Conservation (phyloP, 2,797 vertebrate genomes). For the Leucoraja ocellata region DNA sequence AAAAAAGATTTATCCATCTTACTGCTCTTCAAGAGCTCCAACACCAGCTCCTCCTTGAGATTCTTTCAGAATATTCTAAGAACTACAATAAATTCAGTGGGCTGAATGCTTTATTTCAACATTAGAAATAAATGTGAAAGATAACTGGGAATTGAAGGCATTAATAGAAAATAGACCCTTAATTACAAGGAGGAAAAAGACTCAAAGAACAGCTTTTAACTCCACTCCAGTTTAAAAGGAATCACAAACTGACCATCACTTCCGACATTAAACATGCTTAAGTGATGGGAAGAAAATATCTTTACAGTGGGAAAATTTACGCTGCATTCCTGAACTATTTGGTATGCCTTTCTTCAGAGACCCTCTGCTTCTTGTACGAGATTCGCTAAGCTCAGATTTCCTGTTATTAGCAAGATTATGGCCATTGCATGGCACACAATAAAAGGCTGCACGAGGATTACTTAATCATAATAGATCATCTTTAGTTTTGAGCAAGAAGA, state of each 20-base stretch:
- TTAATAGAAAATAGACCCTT: background rate
- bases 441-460: background rate
- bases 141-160: too few relatives aligned
- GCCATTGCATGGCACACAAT: background rate
- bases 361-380: background rate
- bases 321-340: background rate
- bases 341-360: background rate
- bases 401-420: background rate
- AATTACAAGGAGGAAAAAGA: background rate
- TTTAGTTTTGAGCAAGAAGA: background rate
- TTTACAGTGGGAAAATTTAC: background rate
- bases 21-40: too few relatives aligned
- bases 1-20: too few relatives aligned
- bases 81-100: too few relatives aligned
- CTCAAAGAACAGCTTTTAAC: background rate
- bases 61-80: too few relatives aligned
- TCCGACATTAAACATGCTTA: background rate
- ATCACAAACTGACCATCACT: background rate
- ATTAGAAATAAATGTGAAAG: too few relatives aligned
- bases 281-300: background rate
- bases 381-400: background rate
- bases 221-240: background rate
- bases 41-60: too few relatives aligned
- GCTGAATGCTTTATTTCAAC: too few relatives aligned
- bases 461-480: background rate